Evolutionary conservation across 1,140 invertebrate genomes (phyloP), one percentile per base, ranked within the genome.

Genomic region (Bombus soroeensis): DNA sequence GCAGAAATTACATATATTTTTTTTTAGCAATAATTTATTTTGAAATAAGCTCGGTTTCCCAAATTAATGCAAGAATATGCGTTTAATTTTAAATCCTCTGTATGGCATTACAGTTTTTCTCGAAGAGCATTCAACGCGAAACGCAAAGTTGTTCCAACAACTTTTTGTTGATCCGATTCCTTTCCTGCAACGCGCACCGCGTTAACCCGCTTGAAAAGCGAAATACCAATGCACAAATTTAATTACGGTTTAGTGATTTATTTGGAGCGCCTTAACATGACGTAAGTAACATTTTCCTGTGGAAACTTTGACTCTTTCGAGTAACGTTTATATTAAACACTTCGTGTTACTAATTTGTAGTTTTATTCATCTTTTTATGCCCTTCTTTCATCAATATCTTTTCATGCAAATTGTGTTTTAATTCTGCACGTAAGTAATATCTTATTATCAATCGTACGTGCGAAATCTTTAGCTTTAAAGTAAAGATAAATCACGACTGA

Each of bases 201-300:
- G 41, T 82, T 82, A 74, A 74, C 25, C 34, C 25, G 72, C 32
- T 47, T 53, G 71, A 82, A 82, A 75, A 75, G 59, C 57, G 71
- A 64, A 74, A 43, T 75, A 43, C 57, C 80, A 64, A n/a, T 43
- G 57, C 10, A 66, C 72, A 82, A 66, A 74, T 82, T 75, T 82
- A 82, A 82, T 82, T 82, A 75, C 41, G 4, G 71, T 75, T 66
- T 32, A 12, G 22, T 66, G 59, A 75, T 82, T 82, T 75, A 82
- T 82, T 82, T 41, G 25, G 28, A 39, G 57, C 79, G 47, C 77
- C 86, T 28, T 62, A 34, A 8, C 43, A 28, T n/a, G 53, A 74
- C 32, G 25, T n/a, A 71, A 34, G 25, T 70, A n/a, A 59, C 25
- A 47, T 74, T 75, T 47, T 32, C 28, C n/a, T 22, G 2, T 34